Conservation (phyloP, 2,797 vertebrate species). For the Carcharodon carcharias region DNA sequence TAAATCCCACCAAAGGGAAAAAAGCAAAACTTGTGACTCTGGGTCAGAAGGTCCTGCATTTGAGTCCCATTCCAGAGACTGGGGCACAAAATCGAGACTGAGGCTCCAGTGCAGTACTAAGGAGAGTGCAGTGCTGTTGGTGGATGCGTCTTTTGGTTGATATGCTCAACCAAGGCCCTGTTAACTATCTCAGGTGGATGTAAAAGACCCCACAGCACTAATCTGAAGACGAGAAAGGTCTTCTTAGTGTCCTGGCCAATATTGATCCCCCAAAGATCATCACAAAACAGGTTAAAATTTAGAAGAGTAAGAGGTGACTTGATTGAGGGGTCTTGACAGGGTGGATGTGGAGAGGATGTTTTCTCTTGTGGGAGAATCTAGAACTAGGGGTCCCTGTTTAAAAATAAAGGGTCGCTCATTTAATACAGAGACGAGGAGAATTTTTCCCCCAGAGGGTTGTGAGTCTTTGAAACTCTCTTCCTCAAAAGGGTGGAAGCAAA, state of each 20-base stretch:
- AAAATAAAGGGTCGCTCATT: too few species aligned
- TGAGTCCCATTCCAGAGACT: background rate
- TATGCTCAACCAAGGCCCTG: background rate
- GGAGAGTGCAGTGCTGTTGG: background rate
- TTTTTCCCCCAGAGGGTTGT: too few species aligned
- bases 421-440: too few species aligned
- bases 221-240: background rate
- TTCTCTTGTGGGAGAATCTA: too few species aligned
- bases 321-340: too few species aligned
- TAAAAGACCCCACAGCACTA: background rate
- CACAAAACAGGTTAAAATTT: too few species aligned
- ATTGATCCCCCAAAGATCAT: background rate
- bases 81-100: background rate
- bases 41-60: background rate
- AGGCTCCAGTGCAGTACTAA: background rate
- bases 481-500: too few species aligned
- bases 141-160: background rate
- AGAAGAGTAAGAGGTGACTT: too few species aligned
- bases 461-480: too few species aligned
- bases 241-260: background rate
- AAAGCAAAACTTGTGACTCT: background rate
- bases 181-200: background rate
- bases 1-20: background rate
- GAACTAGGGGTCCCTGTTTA: too few species aligned
- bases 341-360: too few species aligned